Conservation (phyloP, 2,797 vertebrate genomes). For the Nyctalus aviator region DNA sequence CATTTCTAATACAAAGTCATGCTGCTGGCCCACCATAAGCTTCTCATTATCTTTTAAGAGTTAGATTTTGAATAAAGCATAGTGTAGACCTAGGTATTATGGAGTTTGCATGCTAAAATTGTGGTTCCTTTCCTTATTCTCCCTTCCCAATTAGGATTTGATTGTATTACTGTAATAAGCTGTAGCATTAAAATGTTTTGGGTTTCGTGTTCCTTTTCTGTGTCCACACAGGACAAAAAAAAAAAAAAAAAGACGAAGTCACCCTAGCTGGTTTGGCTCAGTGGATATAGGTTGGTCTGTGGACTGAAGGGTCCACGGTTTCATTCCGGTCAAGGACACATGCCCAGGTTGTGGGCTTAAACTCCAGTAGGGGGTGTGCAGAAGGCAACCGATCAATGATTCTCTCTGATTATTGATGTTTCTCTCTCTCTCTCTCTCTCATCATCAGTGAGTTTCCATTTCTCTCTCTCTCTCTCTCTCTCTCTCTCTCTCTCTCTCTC, state of each 20-base stretch:
- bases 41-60: neutral
- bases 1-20: neutral
- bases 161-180: constrained; percentile 28
- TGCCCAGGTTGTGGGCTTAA: too few relatives aligned
- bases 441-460: too few relatives aligned
- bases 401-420: too few relatives aligned
- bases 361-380: too few relatives aligned
- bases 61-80: neutral
- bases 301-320: too few relatives aligned
- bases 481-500: too few relatives aligned
- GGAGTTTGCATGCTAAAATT: neutral
- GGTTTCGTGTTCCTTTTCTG: constrained; percentile 53
- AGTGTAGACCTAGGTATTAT: neutral
- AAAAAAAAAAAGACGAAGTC: neutral
- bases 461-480: too few relatives aligned
- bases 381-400: too few relatives aligned
- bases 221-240: neutral
- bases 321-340: too few relatives aligned
- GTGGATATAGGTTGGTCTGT: too few relatives aligned
- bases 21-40: neutral
- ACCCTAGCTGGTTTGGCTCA: too few relatives aligned
- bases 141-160: neutral
- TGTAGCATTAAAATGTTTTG: constrained; percentile 50
- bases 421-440: too few relatives aligned
- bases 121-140: neutral